These are phyloP conservation scores for Lanistes nyassanus DNA, from an alignment of 1,140 invertebrate genomes.

Conservation along the genomic window DNA sequence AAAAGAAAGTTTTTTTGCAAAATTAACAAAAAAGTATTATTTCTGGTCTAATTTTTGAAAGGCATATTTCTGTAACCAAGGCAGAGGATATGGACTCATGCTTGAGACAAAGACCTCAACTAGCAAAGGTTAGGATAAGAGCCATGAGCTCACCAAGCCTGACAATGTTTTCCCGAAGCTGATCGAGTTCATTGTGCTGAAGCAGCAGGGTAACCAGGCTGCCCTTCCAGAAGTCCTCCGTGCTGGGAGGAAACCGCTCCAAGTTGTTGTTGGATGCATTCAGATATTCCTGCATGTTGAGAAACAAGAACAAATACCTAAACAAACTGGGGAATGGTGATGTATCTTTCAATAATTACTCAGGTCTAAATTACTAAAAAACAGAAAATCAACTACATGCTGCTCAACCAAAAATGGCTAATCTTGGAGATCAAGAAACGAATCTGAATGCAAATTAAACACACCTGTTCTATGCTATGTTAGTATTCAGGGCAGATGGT, in stretches of 20 bases:
- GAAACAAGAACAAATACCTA: neutral
- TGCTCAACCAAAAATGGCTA: no score
- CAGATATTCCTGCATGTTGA: slow-evolving; percentile 39
- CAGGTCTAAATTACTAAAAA: neutral
- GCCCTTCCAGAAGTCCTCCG: slow-evolving; percentile 54
- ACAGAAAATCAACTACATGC: no score
- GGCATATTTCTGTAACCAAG: neutral
- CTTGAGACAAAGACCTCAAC: neutral
- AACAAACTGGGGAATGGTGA: neutral
- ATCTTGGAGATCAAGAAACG: no score
- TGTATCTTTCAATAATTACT: neutral
- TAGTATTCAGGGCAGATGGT: no score
- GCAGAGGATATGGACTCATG: neutral
- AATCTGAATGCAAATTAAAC: no score
- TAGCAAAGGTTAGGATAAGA: neutral
- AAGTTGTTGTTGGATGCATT: slow-evolving; percentile 50
- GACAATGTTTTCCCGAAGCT: slow-evolving; percentile 87
- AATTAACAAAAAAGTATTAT: neutral
- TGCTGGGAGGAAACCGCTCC: slow-evolving; percentile 44
- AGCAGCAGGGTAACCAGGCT: slow-evolving; percentile 42
- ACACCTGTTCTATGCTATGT: no score
- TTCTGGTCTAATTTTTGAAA: neutral
- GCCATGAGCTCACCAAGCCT: slow-evolving; percentile 72
- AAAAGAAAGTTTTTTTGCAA: neutral
- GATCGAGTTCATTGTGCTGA: slow-evolving; percentile 77